Percentiles rank a stretch among this genome's conserved stretches.
Conservation (phyloP, 2,797 vertebrate species). For the Eidolon dupreanum region DNA sequence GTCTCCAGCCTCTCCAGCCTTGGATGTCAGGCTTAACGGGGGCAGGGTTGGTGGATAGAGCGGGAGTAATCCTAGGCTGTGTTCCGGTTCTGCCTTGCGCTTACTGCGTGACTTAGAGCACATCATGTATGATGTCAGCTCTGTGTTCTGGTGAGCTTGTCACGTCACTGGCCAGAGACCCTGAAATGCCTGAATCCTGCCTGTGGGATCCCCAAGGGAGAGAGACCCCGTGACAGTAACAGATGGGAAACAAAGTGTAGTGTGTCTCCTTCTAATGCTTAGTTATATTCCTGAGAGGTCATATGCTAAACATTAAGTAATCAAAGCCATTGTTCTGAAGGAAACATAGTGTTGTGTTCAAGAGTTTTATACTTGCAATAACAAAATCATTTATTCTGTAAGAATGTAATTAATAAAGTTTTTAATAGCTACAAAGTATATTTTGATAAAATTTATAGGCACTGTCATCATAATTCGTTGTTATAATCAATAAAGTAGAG, state of each 20-base stretch:
- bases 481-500: background rate
- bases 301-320: background rate
- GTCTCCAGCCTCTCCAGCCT: background rate
- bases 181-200: background rate
- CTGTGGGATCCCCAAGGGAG: background rate
- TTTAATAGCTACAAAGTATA: background rate
- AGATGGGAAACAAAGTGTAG: background rate
- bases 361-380: background rate
- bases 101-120: background rate
- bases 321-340: background rate
- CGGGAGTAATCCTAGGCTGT: background rate
- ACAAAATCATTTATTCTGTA: background rate
- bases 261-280: background rate
- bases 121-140: background rate
- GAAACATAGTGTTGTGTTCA: background rate
- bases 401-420: background rate
- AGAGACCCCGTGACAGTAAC: background rate
- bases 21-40: background rate
- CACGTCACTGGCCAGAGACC: background rate
- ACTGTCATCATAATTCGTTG: background rate
- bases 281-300: background rate
- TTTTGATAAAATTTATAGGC: slow-evolving; percentile 1
- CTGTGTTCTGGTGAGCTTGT: background rate
- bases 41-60: background rate
- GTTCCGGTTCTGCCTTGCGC: background rate